Evolutionary conservation across 2,888 invertebrate species (phyloP).

Genomic region (Vanessa cardui): DNA sequence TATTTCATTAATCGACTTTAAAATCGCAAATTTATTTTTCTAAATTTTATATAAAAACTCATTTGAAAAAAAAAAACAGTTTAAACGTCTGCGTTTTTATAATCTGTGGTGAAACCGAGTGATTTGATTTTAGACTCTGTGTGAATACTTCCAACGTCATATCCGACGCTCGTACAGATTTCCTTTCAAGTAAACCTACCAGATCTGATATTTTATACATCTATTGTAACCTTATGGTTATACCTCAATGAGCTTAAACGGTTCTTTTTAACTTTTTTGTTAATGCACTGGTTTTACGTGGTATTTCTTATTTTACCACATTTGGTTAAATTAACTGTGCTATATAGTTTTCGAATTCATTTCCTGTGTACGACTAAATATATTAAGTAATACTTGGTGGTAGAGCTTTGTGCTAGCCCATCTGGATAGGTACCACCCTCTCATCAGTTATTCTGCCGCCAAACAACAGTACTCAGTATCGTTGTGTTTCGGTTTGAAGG

Average conservation of each 20-base stretch:
- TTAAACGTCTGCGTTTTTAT: slow-evolving; percentile 41
- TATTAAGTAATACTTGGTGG: too few relatives aligned
- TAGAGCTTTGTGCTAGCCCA: too few relatives aligned
- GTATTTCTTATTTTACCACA: slow-evolving; percentile 4
- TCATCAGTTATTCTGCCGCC: too few relatives aligned
- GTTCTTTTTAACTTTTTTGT: slow-evolving; percentile 15
- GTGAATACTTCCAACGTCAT: slow-evolving; percentile 56
- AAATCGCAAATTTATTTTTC: too few relatives aligned
- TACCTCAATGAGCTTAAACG: slow-evolving; percentile 32
- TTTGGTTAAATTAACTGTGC: background rate
- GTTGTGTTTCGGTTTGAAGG: too few relatives aligned
- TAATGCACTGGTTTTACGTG: slow-evolving; percentile 9
- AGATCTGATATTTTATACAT: slow-evolving; percentile 36
- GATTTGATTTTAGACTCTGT: slow-evolving; percentile 58
- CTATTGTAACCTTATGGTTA: slow-evolving; percentile 30
- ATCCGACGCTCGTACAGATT: slow-evolving; percentile 59
- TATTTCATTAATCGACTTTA: too few relatives aligned
- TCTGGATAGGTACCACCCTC: too few relatives aligned
- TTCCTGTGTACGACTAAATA: too few relatives aligned
- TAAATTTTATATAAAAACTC: too few relatives aligned
- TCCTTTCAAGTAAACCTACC: slow-evolving; percentile 51
- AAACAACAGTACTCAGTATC: too few relatives aligned
- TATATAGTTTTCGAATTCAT: too few relatives aligned
- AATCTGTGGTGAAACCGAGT: slow-evolving; percentile 51
- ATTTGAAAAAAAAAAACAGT: too few relatives aligned